Evolutionary conservation across 2,113 vertebrate genomes (phyloP).

Genomic region (Psettodes erumei): DNA sequence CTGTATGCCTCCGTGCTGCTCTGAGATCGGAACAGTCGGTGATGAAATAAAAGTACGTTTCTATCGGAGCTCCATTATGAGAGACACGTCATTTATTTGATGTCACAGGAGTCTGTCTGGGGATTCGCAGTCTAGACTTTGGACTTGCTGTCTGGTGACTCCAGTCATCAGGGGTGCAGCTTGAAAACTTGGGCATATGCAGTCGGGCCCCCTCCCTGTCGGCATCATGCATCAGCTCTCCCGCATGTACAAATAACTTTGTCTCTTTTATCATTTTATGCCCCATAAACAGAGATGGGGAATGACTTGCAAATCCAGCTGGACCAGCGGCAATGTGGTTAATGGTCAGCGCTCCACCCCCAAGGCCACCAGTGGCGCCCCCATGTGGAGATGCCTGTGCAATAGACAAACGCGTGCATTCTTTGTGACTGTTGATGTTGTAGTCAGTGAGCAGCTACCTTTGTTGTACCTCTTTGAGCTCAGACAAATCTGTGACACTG

Average conservation of each 20-base stretch:
- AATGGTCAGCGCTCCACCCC: not conserved
- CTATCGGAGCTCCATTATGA: not conserved
- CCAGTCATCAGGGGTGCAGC: not conserved
- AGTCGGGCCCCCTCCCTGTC: not conserved
- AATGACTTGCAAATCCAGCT: not conserved
- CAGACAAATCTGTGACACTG: not conserved
- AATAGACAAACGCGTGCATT: not conserved
- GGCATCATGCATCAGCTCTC: not conserved
- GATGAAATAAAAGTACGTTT: slow-evolving; percentile 8
- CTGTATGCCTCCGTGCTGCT: not conserved
- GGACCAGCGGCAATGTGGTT: not conserved
- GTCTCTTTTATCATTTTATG: not conserved
- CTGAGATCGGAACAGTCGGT: not conserved
- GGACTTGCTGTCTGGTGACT: not conserved
- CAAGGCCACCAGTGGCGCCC: not conserved
- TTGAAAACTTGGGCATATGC: not conserved
- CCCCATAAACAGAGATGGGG: not conserved
- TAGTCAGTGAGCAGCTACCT: not conserved
- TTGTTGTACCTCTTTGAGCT: not conserved
- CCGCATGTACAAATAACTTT: not conserved
- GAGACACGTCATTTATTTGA: not conserved
- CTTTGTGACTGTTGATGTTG: not conserved
- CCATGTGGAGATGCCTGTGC: not conserved
- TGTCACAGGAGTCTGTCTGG: not conserved
- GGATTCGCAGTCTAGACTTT: not conserved